phyloP scores from a whole-genome alignment of 2,888 invertebrate species.

The Dolichomitus sp. region DNA sequence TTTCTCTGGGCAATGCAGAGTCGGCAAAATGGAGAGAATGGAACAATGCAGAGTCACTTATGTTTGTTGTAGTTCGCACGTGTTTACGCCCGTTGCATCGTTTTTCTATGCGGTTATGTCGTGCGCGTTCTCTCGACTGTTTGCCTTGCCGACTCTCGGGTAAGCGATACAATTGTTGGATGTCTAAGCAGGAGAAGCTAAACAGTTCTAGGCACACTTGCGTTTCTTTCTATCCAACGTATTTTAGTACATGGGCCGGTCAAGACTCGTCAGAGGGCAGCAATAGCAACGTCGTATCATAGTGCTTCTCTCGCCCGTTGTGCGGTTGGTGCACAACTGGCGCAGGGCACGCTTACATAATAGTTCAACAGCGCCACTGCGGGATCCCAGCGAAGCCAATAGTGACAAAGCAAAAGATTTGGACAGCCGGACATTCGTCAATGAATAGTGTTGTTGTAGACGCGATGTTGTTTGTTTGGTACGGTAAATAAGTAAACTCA shows the following conservation, averaged over 20 bases:
- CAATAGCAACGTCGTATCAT: too few species aligned
- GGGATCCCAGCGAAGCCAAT: conserved; percentile 4
- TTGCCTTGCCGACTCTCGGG: conserved; percentile 49
- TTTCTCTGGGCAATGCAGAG: conserved; percentile 25
- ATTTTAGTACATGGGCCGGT: too few species aligned
- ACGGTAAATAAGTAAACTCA: conserved; percentile 1
- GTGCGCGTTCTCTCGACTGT: conserved; percentile 13
- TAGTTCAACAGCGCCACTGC: conserved; percentile 5
- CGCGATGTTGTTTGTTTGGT: not conserved
- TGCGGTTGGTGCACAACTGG: conserved; percentile 52
- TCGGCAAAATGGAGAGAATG: too few species aligned
- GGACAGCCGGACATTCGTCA: conserved; percentile 49
- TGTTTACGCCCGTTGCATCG: conserved; percentile 60
- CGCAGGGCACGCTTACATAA: conserved; percentile 18
- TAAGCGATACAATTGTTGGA: too few species aligned
- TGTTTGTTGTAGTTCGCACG: conserved; percentile 42
- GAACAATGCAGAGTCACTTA: conserved; percentile 27
- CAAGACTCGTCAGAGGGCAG: too few species aligned
- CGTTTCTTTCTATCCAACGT: conserved; percentile 65
- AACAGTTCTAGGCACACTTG: too few species aligned
- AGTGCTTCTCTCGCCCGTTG: conserved; percentile 6
- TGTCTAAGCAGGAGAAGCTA: too few species aligned
- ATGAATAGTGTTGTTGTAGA: not conserved
- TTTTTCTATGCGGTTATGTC: conserved; percentile 61
- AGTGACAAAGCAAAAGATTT: conserved; percentile 76